Evolutionary conservation across 2,797 vertebrate species (phyloP), one percentile per base, ranked within the genome.

Genomic region (Aphelocoma californica): DNA sequence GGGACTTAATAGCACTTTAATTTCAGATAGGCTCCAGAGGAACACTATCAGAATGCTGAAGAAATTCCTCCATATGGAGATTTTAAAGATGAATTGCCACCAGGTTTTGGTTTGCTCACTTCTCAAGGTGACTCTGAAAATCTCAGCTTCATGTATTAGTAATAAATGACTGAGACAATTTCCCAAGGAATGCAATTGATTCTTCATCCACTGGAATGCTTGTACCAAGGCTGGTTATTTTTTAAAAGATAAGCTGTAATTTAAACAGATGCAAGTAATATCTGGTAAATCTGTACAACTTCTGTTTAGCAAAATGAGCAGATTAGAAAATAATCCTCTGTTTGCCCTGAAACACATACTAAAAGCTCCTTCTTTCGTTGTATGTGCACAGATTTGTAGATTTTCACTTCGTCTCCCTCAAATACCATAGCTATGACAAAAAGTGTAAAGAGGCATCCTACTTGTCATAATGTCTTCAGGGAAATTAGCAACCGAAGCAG

Each of bases 281-380:
- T 61, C 89, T 94, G 79, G 50, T 75, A 93, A 94, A 86, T 75
- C 66, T 90, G 85, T 86, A 5, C 71, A 94, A 83, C 36, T 96
- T 93, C 82, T 89, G 79, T 81, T 93, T 65, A 78, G 81, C 42
- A 83, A 91, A 89, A 96, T 29, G 48, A 40, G 25, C 54, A 92
- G 81, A 96, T 92, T 89, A 91, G 70, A 95, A 92, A 11, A 47
- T 94, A 95, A 95, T 90, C 93, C 72, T 90, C 60, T 87, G 61
- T 79, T 86, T 95, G 83, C 42, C 88, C 64, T 87, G 74, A 80
- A 90, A 72, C 65, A 10, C 38, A 86, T 12, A 28, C 72, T 90
- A 78, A 18, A 57, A 86, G 32, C 65, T 93, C 65, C 65, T 93
- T 85, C 81, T 25, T 61, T 79, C 1, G 0, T 15, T 67, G 56